Conservation (phyloP, 2,797 vertebrate genomes). For the Gallinago nigripennis region DNA sequence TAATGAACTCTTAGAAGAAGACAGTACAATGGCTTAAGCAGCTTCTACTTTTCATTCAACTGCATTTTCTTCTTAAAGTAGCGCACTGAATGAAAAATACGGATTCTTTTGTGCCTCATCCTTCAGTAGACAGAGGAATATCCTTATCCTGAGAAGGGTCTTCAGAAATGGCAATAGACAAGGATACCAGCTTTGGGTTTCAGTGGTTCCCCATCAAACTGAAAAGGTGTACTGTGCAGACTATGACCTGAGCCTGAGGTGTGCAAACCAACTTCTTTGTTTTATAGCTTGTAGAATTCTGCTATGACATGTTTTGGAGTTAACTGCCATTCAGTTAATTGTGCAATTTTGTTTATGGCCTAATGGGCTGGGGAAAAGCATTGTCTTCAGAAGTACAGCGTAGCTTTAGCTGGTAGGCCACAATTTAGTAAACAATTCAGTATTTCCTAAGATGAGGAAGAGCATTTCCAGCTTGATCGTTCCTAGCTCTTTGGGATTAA, state of each 20-base stretch:
- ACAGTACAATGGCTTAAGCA: background rate
- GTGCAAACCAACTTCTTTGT: background rate
- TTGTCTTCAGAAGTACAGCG: background rate
- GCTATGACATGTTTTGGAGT: background rate
- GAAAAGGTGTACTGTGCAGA: background rate
- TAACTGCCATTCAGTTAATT: background rate
- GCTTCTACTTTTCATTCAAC: background rate
- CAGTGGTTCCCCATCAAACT: background rate
- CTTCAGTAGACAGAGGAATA: background rate
- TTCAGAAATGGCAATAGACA: background rate
- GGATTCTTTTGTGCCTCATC: background rate
- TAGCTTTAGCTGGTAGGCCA: background rate
- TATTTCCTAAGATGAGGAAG: background rate
- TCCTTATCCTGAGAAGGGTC: background rate
- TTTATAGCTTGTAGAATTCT: background rate
- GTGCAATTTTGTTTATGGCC: background rate
- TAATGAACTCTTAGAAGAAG: background rate
- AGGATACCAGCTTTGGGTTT: background rate
- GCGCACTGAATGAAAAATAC: background rate
- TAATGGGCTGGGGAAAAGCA: background rate
- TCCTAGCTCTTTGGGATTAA: background rate
- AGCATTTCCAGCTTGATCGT: background rate
- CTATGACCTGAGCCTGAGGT: background rate
- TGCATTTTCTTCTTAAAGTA: background rate
- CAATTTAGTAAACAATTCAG: background rate